These are phyloP conservation scores for Archips xylosteana DNA, from an alignment of 2,888 invertebrate species.

Conservation along the genomic window DNA sequence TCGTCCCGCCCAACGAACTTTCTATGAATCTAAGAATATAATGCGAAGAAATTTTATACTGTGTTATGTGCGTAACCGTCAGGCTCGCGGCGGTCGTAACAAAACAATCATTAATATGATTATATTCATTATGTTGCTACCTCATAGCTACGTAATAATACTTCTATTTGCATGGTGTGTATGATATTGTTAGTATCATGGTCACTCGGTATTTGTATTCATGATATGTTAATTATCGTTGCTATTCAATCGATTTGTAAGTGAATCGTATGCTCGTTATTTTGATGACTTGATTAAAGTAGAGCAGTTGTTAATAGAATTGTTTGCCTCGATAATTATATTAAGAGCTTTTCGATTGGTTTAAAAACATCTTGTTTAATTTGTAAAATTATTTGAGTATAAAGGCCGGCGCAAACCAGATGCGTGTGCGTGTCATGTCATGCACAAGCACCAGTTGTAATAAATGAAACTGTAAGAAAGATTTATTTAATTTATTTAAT, in stretches of 20 bases:
- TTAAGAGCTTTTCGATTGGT: background rate
- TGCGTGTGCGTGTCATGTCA: too few relatives aligned
- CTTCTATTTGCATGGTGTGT: background rate
- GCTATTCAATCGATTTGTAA: slow-evolving; percentile 8
- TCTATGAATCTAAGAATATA: slow-evolving; percentile 36
- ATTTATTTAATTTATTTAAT: too few relatives aligned
- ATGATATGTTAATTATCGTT: slow-evolving; percentile 15
- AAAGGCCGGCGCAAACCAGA: too few relatives aligned
- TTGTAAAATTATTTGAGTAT: background rate
- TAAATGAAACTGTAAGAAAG: too few relatives aligned
- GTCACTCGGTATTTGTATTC: slow-evolving; percentile 1
- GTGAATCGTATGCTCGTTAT: background rate
- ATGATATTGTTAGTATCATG: slow-evolving; percentile 18
- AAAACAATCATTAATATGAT: slow-evolving; percentile 24
- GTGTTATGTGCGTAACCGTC: slow-evolving; percentile 30
- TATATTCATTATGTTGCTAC: slow-evolving; percentile 3
- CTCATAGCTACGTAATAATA: slow-evolving; percentile 14
- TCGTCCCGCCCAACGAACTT: slow-evolving; percentile 26
- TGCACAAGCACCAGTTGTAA: too few relatives aligned
- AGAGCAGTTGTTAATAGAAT: background rate
- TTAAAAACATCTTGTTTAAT: background rate
- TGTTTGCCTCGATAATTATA: background rate
- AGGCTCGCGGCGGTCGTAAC: background rate
- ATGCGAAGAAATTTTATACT: slow-evolving; percentile 25
- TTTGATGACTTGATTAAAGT: slow-evolving; percentile 9